A percentile compares a stretch with the other conserved stretches of the same genome.
Evolutionary conservation across 1,140 invertebrate species (phyloP).

Genomic region (Drosophila ironensis): DNA sequence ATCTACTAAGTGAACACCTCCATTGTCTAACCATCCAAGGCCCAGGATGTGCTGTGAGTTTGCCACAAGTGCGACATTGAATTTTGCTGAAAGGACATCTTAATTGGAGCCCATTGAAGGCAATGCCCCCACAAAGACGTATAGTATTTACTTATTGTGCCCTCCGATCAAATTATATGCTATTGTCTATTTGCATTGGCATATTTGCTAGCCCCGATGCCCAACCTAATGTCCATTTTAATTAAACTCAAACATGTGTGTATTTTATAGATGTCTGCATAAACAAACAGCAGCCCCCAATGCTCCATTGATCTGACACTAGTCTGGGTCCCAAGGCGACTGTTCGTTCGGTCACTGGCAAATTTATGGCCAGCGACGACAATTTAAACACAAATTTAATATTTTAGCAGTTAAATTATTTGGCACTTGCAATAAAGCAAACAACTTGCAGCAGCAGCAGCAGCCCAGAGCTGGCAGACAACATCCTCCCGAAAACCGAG

Average conservation of each 20-base stretch:
- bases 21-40: constrained; percentile 11
- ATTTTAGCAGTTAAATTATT: constrained; percentile 79
- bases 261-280: constrained; percentile 8
- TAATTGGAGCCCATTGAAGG: constrained; percentile 36
- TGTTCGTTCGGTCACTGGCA: constrained; percentile 12
- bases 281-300: constrained; percentile 63
- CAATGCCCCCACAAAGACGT: background rate
- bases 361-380: constrained; percentile 62
- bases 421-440: constrained; percentile 80
- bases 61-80: background rate
- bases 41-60: background rate
- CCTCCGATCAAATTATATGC: constrained; percentile 15
- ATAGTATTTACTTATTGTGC: constrained; percentile 18
- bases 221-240: constrained; percentile 67
- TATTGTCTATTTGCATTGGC: constrained; percentile 4
- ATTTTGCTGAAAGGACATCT: constrained; percentile 5
- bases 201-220: constrained; percentile 3
- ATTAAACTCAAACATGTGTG: constrained; percentile 70
- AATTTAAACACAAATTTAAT: constrained; percentile 78
- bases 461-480: background rate
- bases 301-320: constrained; percentile 71
- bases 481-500: constrained; percentile 28
- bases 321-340: constrained; percentile 6
- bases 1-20: constrained; percentile 60
- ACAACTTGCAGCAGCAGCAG: constrained; percentile 57